Base-by-base conservation (phyloP, 2,113 vertebrate species). In the Erythrocercus mccallii region DNA sequence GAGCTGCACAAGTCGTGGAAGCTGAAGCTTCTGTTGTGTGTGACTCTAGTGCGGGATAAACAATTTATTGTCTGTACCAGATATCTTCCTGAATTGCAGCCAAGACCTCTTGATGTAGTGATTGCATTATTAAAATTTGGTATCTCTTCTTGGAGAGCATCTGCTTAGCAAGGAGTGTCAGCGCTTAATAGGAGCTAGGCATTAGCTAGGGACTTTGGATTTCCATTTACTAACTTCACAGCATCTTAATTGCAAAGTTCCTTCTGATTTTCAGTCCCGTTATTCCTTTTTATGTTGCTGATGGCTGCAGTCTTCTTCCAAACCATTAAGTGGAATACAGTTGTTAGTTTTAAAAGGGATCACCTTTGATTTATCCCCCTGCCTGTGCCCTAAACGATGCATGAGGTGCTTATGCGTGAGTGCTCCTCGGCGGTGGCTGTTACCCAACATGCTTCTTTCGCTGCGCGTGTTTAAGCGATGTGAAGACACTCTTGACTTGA, bases 391-490 rank as follows among this genome's bases (percentile, higher is more conserved):
- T 35, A 4, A 42, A 2, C 20, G 28, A 35, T 10, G 35, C 27
- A 5, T 2, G 40, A 45, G 51, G 12, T 13, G 1, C 23, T 1
- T 15, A 4, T 0, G 3, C 2, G 4, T 1, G 42, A 24, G 48
- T 1, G 27, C 48, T 33, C 5, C 9, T 38, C 10, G 1, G 24
- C 3, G 40, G 3, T 1, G 33, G 47, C 44, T 9, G 11, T 11
- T 28, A 1, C 40, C 9, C 5, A 3, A 3, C 5, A 1, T 2
- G 1, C 58, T 15, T 10, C 4, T 45, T 31, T 24, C 30, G 1
- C 38, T 3, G 3, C 1, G 11, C 5, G 0, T 1, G 9, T 24
- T 40, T 9, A 4, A 6, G 53, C 47, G 2, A 11, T 24, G 10
- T 11, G 6, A 23, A 40, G n/a, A 8, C 40, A 0, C 6, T 3